Conservation (phyloP, 2,888 invertebrate genomes). For the Cantharis rufa region DNA sequence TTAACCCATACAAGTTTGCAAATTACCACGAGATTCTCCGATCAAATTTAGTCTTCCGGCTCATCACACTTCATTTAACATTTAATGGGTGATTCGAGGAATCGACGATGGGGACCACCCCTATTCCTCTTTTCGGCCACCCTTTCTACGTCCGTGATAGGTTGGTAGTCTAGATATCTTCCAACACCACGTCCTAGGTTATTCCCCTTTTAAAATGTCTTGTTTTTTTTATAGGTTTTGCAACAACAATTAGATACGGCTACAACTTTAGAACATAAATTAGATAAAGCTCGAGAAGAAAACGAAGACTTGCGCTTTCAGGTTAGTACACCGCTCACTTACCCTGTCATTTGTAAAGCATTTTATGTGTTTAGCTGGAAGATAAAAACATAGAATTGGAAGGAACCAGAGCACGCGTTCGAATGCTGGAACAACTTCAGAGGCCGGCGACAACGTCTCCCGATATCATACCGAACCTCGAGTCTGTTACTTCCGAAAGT, state of each 20-base stretch:
- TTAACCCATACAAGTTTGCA: not conserved
- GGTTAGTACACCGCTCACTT: constrained; percentile 56
- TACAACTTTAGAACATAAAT: constrained; percentile 66
- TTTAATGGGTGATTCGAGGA: too few species aligned
- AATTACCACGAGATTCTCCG: not conserved
- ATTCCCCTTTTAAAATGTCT: not conserved
- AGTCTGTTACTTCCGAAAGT: constrained; percentile 47
- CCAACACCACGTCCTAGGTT: too few species aligned
- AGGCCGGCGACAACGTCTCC: constrained; percentile 46
- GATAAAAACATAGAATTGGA: constrained; percentile 83
- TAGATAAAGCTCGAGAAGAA: constrained; percentile 76
- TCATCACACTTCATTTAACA: not conserved
- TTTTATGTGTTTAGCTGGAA: constrained; percentile 65
- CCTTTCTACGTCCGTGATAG: too few species aligned
- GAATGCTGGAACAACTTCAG: constrained; percentile 68
- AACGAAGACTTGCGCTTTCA: constrained; percentile 83
- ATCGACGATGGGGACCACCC: too few species aligned
- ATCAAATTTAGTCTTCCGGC: not conserved
- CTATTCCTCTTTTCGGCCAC: too few species aligned
- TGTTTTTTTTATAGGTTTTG: constrained; percentile 65
- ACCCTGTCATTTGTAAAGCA: not conserved
- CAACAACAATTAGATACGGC: constrained; percentile 72
- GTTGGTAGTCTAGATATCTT: too few species aligned
- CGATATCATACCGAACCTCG: constrained; percentile 55
- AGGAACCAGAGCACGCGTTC: constrained; percentile 76